These are phyloP conservation scores for Sycobia sp. DNA, from an alignment of 1,140 invertebrate species.

Conservation along the genomic window DNA sequence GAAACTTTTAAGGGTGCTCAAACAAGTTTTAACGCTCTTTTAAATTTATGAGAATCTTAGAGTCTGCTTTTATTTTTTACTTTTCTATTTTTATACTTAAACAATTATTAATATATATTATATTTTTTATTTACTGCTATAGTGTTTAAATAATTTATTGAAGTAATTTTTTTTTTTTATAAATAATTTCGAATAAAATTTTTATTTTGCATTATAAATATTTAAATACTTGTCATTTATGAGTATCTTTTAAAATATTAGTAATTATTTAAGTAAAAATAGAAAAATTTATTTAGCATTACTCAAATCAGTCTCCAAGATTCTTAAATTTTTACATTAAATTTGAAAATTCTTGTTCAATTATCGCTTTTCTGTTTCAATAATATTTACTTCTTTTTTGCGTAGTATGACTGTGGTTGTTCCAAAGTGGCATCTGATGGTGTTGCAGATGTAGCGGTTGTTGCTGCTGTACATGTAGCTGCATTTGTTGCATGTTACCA, in stretches of 20 bases:
- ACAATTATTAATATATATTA: background rate
- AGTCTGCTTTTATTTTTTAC: slow-evolving; percentile 7
- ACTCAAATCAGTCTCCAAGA: background rate
- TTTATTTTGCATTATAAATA: too few species aligned
- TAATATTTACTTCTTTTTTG: slow-evolving; percentile 65
- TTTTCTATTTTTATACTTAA: slow-evolving; percentile 14
- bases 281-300: background rate
- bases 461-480: slow-evolving; percentile 55
- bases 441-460: slow-evolving; percentile 44
- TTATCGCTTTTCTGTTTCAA: slow-evolving; percentile 41
- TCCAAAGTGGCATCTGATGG: slow-evolving; percentile 67
- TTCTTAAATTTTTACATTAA: slow-evolving; percentile 7
- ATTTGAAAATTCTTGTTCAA: slow-evolving; percentile 26
- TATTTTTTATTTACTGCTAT: too few species aligned
- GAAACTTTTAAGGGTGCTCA: slow-evolving; percentile 29
- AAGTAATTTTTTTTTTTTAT: too few species aligned
- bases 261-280: slow-evolving; percentile 6
- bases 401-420: slow-evolving; percentile 55
- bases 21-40: slow-evolving; percentile 26
- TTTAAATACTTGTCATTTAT: too few species aligned
- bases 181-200: too few species aligned
- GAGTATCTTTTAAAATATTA: background rate
- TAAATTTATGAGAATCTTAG: background rate
- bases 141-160: too few species aligned
- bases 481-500: slow-evolving; percentile 66